phyloP scores from a whole-genome alignment of 2,113 vertebrate genomes.

The Lepus americanus region DNA sequence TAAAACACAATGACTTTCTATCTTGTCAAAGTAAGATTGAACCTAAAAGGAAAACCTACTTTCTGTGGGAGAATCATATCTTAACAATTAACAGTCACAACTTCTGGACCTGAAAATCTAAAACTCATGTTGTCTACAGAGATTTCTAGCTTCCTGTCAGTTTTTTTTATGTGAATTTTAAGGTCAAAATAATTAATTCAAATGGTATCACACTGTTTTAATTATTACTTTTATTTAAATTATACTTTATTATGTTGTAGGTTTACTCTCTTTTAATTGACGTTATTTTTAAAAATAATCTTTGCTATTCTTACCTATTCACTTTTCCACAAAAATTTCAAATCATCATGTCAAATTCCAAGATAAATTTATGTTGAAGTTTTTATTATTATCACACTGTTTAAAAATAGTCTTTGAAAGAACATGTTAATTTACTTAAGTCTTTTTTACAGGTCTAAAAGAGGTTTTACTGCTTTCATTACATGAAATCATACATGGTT shows the following conservation, averaged over 20 bases:
- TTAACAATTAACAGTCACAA: neutral
- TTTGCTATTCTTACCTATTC: neutral
- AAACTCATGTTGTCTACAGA: neutral
- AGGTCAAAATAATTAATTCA: constrained; percentile 21
- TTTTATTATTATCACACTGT: neutral
- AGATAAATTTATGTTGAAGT: constrained; percentile 6
- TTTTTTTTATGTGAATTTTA: constrained; percentile 18
- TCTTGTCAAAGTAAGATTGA: neutral
- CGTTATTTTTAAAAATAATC: constrained; percentile 31
- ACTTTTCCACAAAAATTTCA: constrained; percentile 41
- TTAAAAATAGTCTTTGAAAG: neutral
- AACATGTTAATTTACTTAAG: neutral
- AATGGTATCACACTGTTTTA: neutral
- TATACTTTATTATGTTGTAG: neutral
- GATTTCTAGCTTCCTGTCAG: neutral
- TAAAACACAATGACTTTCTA: constrained; percentile 27
- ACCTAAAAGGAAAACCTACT: constrained; percentile 10
- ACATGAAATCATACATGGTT: neutral
- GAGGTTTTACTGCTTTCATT: neutral
- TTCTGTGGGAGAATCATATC: neutral
- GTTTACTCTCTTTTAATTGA: neutral
- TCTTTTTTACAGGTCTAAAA: neutral
- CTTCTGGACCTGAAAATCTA: neutral
- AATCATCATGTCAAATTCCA: constrained; percentile 23
- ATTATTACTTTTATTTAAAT: neutral